A percentile compares a stretch with the other conserved stretches of the same genome.
These are phyloP conservation scores for Mamestra configurata DNA, from an alignment of 1,140 invertebrate genomes.

Conservation along the genomic window DNA sequence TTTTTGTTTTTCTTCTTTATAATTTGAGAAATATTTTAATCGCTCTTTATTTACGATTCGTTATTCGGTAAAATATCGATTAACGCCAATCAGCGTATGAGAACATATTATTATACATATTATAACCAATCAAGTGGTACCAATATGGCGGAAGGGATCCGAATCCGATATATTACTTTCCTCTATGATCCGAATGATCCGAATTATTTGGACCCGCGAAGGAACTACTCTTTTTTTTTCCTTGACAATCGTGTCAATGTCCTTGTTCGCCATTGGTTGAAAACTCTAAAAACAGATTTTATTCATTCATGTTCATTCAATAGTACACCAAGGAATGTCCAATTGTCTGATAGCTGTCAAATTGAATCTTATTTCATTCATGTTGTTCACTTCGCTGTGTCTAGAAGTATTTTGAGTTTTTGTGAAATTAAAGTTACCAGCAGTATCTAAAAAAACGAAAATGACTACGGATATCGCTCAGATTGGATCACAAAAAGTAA, in stretches of 20 bases:
- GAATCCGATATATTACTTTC: too few relatives aligned
- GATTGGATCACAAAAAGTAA: constrained; percentile 75
- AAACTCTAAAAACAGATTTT: not conserved
- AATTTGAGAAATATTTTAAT: too few relatives aligned
- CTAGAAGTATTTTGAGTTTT: constrained; percentile 14
- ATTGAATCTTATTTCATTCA: constrained; percentile 6
- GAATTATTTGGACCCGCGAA: too few relatives aligned
- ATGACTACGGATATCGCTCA: constrained; percentile 71
- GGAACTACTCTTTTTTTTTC: not conserved
- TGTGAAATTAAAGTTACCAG: constrained; percentile 11
- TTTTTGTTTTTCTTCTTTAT: too few relatives aligned
- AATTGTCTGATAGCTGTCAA: not conserved
- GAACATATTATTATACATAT: too few relatives aligned
- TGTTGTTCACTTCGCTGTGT: constrained; percentile 31
- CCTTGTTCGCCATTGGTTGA: not conserved
- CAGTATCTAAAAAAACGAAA: constrained; percentile 51
- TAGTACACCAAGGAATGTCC: constrained; percentile 1
- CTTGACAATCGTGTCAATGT: not conserved
- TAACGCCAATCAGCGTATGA: too few relatives aligned
- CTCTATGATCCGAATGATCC: too few relatives aligned
- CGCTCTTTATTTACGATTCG: too few relatives aligned
- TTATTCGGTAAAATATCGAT: too few relatives aligned
- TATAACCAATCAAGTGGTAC: too few relatives aligned
- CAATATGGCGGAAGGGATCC: too few relatives aligned
- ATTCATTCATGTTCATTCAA: constrained; percentile 5